phyloP scores from a whole-genome alignment of 2,888 invertebrate genomes.

The Apodemia duryi region DNA sequence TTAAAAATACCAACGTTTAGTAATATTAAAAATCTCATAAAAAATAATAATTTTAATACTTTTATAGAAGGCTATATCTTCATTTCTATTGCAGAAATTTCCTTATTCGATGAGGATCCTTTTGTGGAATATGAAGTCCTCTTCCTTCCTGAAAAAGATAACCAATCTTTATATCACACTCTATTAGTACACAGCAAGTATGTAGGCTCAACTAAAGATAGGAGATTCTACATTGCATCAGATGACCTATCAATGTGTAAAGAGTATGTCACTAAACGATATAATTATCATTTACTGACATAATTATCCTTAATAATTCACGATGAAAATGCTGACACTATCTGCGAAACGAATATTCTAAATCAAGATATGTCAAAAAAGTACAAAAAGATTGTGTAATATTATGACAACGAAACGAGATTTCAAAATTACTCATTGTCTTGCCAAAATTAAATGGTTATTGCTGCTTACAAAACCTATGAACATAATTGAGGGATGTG shows the following conservation, averaged over 20 bases:
- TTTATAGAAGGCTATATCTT: neutral
- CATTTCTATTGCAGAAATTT: neutral
- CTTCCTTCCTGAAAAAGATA: constrained; percentile 14
- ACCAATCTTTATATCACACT: constrained; percentile 12
- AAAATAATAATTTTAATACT: constrained; percentile 3
- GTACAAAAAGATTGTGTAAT: neutral
- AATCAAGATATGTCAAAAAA: neutral
- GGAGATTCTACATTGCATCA: constrained; percentile 11
- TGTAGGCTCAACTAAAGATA: constrained; percentile 13
- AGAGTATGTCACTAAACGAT: neutral
- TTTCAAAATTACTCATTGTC: neutral
- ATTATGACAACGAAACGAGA: constrained; percentile 2
- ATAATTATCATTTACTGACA: too few species aligned
- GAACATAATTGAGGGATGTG: neutral
- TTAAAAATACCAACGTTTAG: neutral
- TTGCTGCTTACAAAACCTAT: neutral
- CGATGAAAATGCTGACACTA: constrained; percentile 9
- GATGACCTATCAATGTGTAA: constrained; percentile 12
- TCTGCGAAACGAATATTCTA: constrained; percentile 14
- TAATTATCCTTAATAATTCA: neutral
- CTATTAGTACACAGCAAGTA: constrained; percentile 17
- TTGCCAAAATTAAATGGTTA: neutral
- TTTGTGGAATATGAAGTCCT: neutral
- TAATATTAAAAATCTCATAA: constrained; percentile 10
- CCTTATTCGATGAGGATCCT: neutral